phyloP scores from a whole-genome alignment of 2,113 vertebrate species.

The Cromileptes altivelis region DNA sequence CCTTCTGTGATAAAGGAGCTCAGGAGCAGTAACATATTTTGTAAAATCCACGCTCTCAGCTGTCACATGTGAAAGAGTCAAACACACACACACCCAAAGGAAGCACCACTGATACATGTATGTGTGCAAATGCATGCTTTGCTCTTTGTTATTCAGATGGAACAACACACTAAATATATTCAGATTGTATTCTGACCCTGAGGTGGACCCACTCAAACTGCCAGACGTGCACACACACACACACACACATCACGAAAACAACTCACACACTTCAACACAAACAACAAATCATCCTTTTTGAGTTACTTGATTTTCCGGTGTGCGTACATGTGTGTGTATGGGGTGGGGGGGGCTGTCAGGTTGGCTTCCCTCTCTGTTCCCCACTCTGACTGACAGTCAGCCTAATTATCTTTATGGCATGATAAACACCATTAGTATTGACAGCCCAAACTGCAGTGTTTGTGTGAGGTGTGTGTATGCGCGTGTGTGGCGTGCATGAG shows the following conservation, averaged over 20 bases:
- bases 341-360: slow-evolving; percentile 38
- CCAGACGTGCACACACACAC: slow-evolving; percentile 3
- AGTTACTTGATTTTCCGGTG: slow-evolving; percentile 34
- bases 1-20: slow-evolving; percentile 10
- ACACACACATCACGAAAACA: slow-evolving; percentile 6
- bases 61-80: slow-evolving; percentile 55
- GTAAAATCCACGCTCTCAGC: slow-evolving; percentile 41
- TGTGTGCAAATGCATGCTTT: slow-evolving; percentile 49
- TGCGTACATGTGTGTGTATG: slow-evolving; percentile 13
- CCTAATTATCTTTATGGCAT: slow-evolving; percentile 78
- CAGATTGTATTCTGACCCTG: slow-evolving; percentile 82
- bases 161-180: slow-evolving; percentile 80
- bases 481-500: slow-evolving; percentile 39
- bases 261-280: slow-evolving; percentile 2
- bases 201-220: slow-evolving; percentile 65
- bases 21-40: slow-evolving; percentile 39
- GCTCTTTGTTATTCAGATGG: slow-evolving; percentile 79
- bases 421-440: slow-evolving; percentile 75
- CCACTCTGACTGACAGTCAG: slow-evolving; percentile 72
- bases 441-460: slow-evolving; percentile 52
- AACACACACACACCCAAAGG: slow-evolving; percentile 45
- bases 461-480: slow-evolving; percentile 38
- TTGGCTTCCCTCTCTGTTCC: slow-evolving; percentile 38
- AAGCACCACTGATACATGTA: slow-evolving; percentile 14
- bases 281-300: slow-evolving; percentile 1